Evolutionary conservation across 2,113 vertebrate species (phyloP).

Genomic region (Bettongia penicillata): DNA sequence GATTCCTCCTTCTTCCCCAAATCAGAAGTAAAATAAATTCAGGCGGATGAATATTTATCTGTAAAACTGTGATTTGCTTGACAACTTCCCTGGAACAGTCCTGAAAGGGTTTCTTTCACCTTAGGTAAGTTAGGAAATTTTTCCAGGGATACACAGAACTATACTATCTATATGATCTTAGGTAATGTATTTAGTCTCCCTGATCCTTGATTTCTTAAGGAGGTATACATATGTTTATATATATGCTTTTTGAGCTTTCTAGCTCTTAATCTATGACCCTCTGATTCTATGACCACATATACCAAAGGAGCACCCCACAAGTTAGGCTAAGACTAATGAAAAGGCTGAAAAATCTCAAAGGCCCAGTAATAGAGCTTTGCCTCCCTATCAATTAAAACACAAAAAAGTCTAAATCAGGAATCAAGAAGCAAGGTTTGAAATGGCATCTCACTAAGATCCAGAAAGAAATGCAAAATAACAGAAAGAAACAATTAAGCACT

Average conservation of each 20-base stretch:
- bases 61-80: background rate
- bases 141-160: background rate
- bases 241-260: background rate
- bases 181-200: background rate
- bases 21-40: background rate
- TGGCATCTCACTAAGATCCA: background rate
- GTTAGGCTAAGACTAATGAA: background rate
- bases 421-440: background rate
- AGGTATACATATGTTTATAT: no score
- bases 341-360: background rate
- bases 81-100: background rate
- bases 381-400: background rate
- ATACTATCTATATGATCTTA: background rate
- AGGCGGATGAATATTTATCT: background rate
- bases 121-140: background rate
- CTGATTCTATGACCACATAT: background rate
- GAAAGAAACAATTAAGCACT: background rate
- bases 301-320: background rate
- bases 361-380: background rate
- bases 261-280: background rate
- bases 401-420: background rate
- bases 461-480: background rate
- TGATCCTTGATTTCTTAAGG: background rate
- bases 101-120: background rate
- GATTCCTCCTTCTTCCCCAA: background rate